Conservation (phyloP, 2,797 vertebrate species). For the Falco novaeseelandiae region DNA sequence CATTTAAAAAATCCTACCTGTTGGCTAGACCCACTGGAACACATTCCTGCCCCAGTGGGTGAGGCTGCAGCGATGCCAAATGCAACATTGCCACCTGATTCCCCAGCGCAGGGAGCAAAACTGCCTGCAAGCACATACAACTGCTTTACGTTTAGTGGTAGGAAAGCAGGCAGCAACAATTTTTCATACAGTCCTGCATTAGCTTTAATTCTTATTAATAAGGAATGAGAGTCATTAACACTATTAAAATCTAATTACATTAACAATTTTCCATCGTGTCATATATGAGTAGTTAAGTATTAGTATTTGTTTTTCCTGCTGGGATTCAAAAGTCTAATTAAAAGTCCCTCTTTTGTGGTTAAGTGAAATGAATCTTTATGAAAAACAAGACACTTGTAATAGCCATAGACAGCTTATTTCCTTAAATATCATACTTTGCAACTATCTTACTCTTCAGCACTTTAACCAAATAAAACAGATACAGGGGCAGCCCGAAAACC, state of each 20-base stretch:
- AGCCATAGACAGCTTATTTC: constrained; percentile 54
- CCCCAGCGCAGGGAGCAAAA: background rate
- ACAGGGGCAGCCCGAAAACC: background rate
- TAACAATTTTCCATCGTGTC: constrained; percentile 77
- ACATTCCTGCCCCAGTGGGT: background rate
- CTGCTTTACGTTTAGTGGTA: constrained; percentile 50
- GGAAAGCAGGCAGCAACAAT: constrained; percentile 54
- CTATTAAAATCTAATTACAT: constrained; percentile 80
- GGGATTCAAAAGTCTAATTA: constrained; percentile 80
- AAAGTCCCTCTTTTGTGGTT: constrained; percentile 74
- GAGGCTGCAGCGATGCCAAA: background rate
- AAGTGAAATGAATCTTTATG: constrained; percentile 65
- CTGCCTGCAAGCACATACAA: constrained; percentile 35
- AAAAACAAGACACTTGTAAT: constrained; percentile 65
- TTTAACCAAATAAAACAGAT: background rate
- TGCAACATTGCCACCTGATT: background rate
- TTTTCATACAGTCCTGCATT: constrained; percentile 70
- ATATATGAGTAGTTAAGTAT: constrained; percentile 77
- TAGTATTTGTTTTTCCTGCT: constrained; percentile 80
- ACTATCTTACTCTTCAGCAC: background rate
- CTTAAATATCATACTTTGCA: constrained; percentile 30
- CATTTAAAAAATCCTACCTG: background rate
- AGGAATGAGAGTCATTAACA: constrained; percentile 78
- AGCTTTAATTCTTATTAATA: constrained; percentile 78
- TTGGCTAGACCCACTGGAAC: background rate